phyloP scores from a whole-genome alignment of 2,797 vertebrate species.

The Mormyrus proboscirostris region DNA sequence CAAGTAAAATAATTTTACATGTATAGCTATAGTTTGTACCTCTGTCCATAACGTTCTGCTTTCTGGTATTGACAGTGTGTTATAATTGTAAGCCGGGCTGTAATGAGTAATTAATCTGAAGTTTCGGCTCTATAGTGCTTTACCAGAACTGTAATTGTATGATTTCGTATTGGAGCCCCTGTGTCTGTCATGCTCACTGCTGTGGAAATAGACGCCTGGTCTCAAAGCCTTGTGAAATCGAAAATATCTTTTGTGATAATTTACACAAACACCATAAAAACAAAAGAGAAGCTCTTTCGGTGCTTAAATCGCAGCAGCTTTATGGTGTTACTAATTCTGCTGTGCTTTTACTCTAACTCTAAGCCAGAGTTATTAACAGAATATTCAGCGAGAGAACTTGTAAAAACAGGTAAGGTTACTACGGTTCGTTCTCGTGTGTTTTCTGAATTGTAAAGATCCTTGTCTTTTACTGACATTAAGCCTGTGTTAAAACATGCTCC shows the following conservation, averaged over 20 bases:
- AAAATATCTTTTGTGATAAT: conserved; percentile 21
- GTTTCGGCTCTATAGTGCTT: background rate
- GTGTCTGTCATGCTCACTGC: background rate
- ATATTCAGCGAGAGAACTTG: background rate
- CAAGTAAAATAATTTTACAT: background rate
- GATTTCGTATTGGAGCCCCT: background rate
- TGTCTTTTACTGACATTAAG: conserved; percentile 1
- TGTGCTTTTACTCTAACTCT: background rate
- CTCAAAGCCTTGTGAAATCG: background rate
- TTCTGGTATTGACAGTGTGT: background rate
- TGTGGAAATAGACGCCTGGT: background rate
- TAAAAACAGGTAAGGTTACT: background rate
- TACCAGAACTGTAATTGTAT: background rate
- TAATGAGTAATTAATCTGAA: background rate
- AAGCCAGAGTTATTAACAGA: background rate
- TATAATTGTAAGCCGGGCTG: background rate
- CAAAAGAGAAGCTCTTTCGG: background rate
- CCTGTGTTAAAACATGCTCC: background rate
- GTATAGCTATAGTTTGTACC: background rate
- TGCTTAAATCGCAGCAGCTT: background rate
- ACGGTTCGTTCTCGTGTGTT: background rate
- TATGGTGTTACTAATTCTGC: background rate
- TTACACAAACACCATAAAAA: conserved; percentile 12
- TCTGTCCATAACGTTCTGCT: background rate
- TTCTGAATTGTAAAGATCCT: background rate